phyloP scores from a whole-genome alignment of 2,888 invertebrate species.

The Habrosyne pyritoides region DNA sequence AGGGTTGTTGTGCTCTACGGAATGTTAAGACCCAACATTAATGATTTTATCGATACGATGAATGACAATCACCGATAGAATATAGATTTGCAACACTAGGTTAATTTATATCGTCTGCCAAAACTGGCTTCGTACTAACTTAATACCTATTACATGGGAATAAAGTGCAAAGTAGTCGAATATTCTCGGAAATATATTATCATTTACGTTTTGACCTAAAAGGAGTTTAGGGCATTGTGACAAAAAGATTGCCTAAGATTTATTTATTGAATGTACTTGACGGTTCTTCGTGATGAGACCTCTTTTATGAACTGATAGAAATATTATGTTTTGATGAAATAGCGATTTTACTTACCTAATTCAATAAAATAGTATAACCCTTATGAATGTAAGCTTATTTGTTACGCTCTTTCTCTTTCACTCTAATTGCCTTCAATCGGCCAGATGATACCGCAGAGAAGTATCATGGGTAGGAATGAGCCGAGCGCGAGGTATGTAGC shows the following conservation, averaged over 20 bases:
- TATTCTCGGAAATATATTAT: not conserved
- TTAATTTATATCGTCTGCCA: constrained; percentile 3
- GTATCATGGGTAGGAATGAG: constrained; percentile 92
- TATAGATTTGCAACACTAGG: not conserved
- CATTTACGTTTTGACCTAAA: constrained; percentile 8
- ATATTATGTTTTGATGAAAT: no score
- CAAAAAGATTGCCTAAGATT: not conserved
- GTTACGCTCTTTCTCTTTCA: no score
- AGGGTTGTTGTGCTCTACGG: no score
- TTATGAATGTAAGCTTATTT: no score
- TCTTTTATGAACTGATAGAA: no score
- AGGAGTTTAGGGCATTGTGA: not conserved
- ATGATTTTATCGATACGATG: not conserved
- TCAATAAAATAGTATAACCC: no score
- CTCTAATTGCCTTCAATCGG: constrained; percentile 93
- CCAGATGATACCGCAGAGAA: constrained; percentile 96
- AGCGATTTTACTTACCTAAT: no score
- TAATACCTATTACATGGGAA: not conserved
- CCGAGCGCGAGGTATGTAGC: constrained; percentile 94
- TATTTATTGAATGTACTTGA: constrained; percentile 6
- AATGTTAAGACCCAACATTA: no score
- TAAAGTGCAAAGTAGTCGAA: not conserved
- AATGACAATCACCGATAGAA: constrained; percentile 1
- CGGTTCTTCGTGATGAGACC: not conserved
- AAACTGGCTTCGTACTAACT: not conserved